A percentile compares a stretch with the other conserved stretches of the same genome.
These are phyloP conservation scores for Erebia epiphron DNA, from an alignment of 2,888 invertebrate species.

Conservation along the genomic window DNA sequence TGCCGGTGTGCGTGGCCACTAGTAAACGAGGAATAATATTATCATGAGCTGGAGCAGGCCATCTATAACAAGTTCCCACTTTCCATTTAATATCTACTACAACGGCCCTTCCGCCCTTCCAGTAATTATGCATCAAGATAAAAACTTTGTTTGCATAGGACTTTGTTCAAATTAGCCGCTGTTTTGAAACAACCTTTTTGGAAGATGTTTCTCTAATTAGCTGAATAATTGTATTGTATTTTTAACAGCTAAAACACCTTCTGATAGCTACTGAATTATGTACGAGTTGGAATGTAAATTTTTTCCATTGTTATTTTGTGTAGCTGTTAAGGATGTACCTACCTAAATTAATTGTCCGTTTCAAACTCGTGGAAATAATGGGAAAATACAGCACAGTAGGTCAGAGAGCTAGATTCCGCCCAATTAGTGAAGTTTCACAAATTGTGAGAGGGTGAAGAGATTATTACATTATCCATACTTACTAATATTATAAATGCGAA, in stretches of 20 bases:
- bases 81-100: slow-evolving; percentile 67
- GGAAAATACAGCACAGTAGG: not conserved
- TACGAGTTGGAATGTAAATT: slow-evolving; percentile 16
- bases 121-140: slow-evolving; percentile 68
- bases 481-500: no score
- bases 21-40: slow-evolving; percentile 78
- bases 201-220: slow-evolving; percentile 34
- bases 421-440: no score
- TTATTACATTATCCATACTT: no score
- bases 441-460: no score
- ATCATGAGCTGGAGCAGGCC: slow-evolving; percentile 56
- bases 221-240: slow-evolving; percentile 31
- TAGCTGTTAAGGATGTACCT: not conserved
- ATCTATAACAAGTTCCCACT: slow-evolving; percentile 68
- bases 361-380: not conserved
- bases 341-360: slow-evolving; percentile 14
- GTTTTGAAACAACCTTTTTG: slow-evolving; percentile 22
- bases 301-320: slow-evolving; percentile 22
- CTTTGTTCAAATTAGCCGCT: slow-evolving; percentile 41
- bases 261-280: slow-evolving; percentile 20
- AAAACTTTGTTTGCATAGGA: slow-evolving; percentile 61
- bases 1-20: slow-evolving; percentile 52
- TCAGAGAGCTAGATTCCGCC: not conserved
- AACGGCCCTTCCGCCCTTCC: slow-evolving; percentile 59
- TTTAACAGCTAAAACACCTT: slow-evolving; percentile 24